phyloP scores from a whole-genome alignment of 2,888 invertebrate genomes.

The Aleiodes leptofemur region DNA sequence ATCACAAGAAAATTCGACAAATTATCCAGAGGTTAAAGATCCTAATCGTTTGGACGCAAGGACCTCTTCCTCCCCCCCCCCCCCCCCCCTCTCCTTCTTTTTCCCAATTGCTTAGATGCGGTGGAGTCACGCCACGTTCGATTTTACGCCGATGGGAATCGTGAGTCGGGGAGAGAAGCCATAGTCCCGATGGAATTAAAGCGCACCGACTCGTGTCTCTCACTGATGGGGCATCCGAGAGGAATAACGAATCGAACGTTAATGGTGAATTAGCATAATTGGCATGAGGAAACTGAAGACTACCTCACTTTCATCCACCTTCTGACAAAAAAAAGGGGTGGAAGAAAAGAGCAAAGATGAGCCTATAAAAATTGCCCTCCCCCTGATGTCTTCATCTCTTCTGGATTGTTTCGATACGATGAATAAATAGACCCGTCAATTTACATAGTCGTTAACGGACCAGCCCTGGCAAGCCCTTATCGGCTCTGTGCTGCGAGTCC shows the following conservation, averaged over 20 bases:
- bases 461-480: conserved; percentile 70
- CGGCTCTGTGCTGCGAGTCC: conserved; percentile 62
- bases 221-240: conserved; percentile 49
- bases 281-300: conserved; percentile 44
- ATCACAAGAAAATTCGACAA: conserved; percentile 36
- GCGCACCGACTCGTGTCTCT: conserved; percentile 21
- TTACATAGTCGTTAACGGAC: conserved; percentile 72
- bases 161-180: neutral
- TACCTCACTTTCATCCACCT: neutral
- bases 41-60: too few species aligned
- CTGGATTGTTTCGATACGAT: conserved; percentile 62
- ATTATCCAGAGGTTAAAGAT: too few species aligned
- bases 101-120: neutral
- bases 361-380: conserved; percentile 60
- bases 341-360: conserved; percentile 28
- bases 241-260: conserved; percentile 56
- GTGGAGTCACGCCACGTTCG: conserved; percentile 33
- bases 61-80: neutral
- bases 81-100: neutral
- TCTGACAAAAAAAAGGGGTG: conserved; percentile 45
- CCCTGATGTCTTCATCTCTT: conserved; percentile 66
- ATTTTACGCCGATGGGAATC: conserved; percentile 31
- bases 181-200: conserved; percentile 26
- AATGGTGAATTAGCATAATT: conserved; percentile 62
- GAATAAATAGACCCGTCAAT: conserved; percentile 73